Conservation (phyloP, 2,888 invertebrate species). For the Cephonodes hylas region DNA sequence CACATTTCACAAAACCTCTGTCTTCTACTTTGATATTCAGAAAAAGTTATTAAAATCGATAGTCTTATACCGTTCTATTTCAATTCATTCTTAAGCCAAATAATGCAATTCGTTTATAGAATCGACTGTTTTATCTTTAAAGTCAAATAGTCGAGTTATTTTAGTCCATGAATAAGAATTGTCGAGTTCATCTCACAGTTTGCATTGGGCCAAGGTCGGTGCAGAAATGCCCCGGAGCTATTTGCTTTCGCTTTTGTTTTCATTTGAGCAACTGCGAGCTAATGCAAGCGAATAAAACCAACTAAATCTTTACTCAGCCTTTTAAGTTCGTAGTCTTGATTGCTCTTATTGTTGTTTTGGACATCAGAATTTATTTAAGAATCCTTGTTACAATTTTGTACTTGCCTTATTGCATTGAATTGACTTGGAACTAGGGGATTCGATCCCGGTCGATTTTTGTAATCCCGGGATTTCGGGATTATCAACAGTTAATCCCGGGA, state of each 20-base stretch:
- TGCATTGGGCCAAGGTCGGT: neutral
- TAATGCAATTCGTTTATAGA: neutral
- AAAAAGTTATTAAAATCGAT: too few relatives aligned
- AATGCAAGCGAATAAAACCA: neutral
- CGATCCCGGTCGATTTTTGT: too few relatives aligned
- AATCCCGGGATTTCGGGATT: too few relatives aligned
- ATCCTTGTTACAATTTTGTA: too few relatives aligned
- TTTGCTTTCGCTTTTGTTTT: slow-evolving; percentile 2
- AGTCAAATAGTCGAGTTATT: neutral
- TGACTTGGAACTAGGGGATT: too few relatives aligned
- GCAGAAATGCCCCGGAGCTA: neutral
- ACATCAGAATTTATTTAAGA: too few relatives aligned
- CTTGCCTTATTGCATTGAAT: too few relatives aligned
- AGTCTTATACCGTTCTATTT: neutral
- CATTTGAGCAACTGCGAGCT: neutral
- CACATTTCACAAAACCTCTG: too few relatives aligned
- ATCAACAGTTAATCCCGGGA: too few relatives aligned
- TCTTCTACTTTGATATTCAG: too few relatives aligned
- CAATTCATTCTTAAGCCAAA: neutral
- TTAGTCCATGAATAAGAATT: neutral
- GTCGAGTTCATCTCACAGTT: neutral
- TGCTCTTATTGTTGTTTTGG: neutral
- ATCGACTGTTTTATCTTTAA: neutral
- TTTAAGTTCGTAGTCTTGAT: neutral
- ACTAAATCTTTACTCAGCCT: neutral